Base-by-base conservation (phyloP, 2,888 invertebrate species). In the Colostygia pectinataria region DNA sequence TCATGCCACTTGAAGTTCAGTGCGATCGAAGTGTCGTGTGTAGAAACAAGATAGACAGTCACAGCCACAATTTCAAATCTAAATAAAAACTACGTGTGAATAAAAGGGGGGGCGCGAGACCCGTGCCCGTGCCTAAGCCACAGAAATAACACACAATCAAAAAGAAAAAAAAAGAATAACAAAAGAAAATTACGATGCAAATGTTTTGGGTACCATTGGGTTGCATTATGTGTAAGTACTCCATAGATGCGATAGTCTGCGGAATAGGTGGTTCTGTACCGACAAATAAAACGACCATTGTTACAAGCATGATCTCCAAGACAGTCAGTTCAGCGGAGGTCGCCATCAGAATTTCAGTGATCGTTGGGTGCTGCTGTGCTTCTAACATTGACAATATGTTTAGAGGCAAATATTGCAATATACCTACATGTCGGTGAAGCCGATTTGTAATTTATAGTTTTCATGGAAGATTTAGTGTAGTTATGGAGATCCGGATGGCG, bases 161-260 rank as follows among this genome's bases (percentile, higher is more conserved):
- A 63, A 57, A 61, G 72, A 64, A n/a, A n/a, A n/a, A n/a, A 64
- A 72, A 64, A 68, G 68, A 69, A 69, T 51, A 66, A 69, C 68
- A 59, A 70, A 67, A 65, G 69, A 76, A 72, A 58, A 69, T 64
- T 70, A 68, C 67, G 71, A 86, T 87, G 87, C 85, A 81, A 79
- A 78, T 73, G 73, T 78, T 77, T 79, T 63, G 83, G 79, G 80
- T 90, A 90, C 89, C 89, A 81, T 89, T 87, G 80, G 89, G 87
- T 86, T 88, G 89, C 83, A 83, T 77, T 63, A 88, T 84, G 80
- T 88, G 88, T 80, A 87, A 88, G 88, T 87, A 89, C 80, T 90
- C 89, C 89, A 88, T 85, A 78, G 86, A 82, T 74, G 85, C 86
- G 86, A 84, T 77, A 80, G 85, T 73, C 89, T 86, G 89, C 88